These are phyloP conservation scores for Sturnira hondurensis DNA, from an alignment of 2,113 vertebrate genomes.

Conservation along the genomic window DNA sequence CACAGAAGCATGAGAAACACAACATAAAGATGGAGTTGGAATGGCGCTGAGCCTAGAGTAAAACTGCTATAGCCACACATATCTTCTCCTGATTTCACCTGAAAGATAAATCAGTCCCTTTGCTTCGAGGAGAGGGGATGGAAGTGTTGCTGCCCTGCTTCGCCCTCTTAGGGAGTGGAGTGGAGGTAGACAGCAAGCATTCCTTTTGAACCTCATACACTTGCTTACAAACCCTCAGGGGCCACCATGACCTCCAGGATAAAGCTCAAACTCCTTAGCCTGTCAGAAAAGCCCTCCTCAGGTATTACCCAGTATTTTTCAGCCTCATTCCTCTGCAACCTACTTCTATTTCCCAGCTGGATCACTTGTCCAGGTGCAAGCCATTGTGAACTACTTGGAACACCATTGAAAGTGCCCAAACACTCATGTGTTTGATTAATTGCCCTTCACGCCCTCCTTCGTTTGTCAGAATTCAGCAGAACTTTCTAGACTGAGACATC, in stretches of 20 bases:
- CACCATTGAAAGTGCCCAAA: rapidly evolving
- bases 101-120: not conserved
- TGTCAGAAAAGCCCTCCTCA: not conserved
- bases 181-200: not conserved
- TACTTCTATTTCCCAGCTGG: not conserved
- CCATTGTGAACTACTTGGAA: not conserved
- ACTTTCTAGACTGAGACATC: not conserved
- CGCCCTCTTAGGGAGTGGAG: not conserved
- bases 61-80: not conserved
- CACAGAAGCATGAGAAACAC: not conserved
- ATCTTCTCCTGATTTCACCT: not conserved
- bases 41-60: not conserved
- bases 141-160: not conserved
- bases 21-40: not conserved
- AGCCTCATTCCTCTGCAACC: not conserved
- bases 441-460: not conserved
- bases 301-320: not conserved
- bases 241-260: not conserved
- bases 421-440: not conserved
- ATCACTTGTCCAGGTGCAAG: not conserved
- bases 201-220: not conserved
- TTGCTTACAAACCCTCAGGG: not conserved
- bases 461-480: not conserved
- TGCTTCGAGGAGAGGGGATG: not conserved
- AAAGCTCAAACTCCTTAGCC: not conserved